phyloP scores from a whole-genome alignment of 2,113 vertebrate species.

The Urocitellus parryii region DNA sequence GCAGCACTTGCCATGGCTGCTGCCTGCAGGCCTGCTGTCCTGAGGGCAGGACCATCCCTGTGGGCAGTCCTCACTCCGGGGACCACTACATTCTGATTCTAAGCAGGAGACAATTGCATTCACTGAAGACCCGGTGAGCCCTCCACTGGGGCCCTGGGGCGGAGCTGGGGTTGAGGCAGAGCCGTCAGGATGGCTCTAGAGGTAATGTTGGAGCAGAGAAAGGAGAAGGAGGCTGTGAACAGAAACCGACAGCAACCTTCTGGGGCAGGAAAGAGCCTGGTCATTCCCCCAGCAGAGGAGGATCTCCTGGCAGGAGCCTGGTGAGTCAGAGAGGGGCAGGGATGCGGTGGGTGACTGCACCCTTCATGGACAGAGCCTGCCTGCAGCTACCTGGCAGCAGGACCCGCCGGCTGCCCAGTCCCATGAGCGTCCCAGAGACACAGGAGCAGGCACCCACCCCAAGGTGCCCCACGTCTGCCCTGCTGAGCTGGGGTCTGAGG shows the following conservation, averaged over 20 bases:
- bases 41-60: background rate
- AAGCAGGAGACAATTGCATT: fast-evolving
- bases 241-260: background rate
- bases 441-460: background rate
- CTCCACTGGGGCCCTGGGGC: fast-evolving
- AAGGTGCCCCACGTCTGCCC: background rate
- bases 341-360: fast-evolving
- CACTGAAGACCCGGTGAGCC: fast-evolving
- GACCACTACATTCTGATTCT: fast-evolving
- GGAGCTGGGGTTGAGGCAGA: background rate
- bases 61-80: background rate
- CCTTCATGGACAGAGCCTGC: background rate
- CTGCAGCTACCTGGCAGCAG: background rate
- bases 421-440: background rate
- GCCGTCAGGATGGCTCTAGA: background rate
- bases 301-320: fast-evolving
- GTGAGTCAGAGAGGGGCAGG: background rate
- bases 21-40: background rate
- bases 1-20: background rate
- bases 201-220: background rate
- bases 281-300: fast-evolving
- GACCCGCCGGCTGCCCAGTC: background rate
- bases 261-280: background rate
- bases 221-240: fast-evolving
- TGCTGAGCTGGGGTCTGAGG: background rate